Conservation (phyloP, 2,797 vertebrate species). For the Enteromius thamalakanensis region DNA sequence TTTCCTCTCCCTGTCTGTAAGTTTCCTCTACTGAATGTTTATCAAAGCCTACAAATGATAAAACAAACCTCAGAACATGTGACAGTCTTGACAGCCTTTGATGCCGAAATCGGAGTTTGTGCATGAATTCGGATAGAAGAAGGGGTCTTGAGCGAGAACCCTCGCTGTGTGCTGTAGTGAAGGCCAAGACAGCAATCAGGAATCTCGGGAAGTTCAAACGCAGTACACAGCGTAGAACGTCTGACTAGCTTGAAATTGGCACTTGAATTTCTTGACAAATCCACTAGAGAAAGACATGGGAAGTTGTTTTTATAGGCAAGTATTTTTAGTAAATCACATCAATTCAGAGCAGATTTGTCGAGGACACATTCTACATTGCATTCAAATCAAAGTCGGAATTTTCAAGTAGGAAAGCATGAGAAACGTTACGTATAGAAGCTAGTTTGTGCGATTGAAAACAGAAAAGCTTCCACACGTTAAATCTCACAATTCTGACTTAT, state of each 20-base stretch:
- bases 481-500: too few species aligned
- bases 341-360: slow-evolving; percentile 1
- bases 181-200: slow-evolving; percentile 10
- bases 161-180: slow-evolving; percentile 18
- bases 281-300: background rate
- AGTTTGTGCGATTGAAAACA: background rate
- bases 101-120: slow-evolving; percentile 3
- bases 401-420: background rate
- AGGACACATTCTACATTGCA: background rate
- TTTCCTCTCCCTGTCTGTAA: background rate
- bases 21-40: slow-evolving; percentile 3
- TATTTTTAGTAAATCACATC: slow-evolving; percentile 11
- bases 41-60: slow-evolving; percentile 30
- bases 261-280: slow-evolving; percentile 12
- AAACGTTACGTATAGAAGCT: background rate
- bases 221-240: background rate
- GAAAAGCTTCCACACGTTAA: background rate
- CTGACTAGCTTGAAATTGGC: slow-evolving; percentile 28
- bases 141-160: background rate
- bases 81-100: slow-evolving; percentile 26
- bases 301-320: background rate
- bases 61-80: slow-evolving; percentile 23
- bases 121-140: slow-evolving; percentile 2
- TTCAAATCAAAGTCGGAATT: background rate
- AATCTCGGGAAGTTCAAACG: slow-evolving; percentile 31